Base-by-base conservation (phyloP, 2,888 invertebrate genomes). In the Orthonevra nobilis region DNA sequence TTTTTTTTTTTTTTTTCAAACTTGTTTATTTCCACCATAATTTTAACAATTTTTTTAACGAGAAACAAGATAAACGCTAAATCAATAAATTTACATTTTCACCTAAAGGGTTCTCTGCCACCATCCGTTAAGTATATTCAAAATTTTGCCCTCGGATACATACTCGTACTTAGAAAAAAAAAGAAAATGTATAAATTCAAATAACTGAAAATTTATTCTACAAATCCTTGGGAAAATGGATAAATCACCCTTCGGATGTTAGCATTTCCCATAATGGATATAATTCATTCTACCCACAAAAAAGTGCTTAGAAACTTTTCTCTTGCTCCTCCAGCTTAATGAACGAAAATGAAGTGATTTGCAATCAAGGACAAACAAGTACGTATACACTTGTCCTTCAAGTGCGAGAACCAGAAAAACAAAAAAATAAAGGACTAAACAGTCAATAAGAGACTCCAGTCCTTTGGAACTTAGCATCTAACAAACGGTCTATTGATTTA, bases 291-390 rank as follows among this genome's bases (percentile, higher is more conserved):
- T 52, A 60, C 60, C 52, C 36, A 50, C 52, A 52, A 50, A 44
- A 6, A 20, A 20, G 26, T 15, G 42, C 50, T 40, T 50, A 44
- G 48, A 9, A 44, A 10, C 15, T n/a, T 12, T 30, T n/a, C 28
- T 40, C 56, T 12, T 23, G 17, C 52, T 50, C 20, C 60, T 19
- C 20, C 40, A 56, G 36, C 54, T 56, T 58, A 64, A 70, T 77
- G 75, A 63, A 77, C 42, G 63, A 77, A 69, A 77, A 77, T 77
- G 63, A 70, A 70, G 56, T 58, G 63, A 64, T 64, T 77, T 70
- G 56, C 63, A 56, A 63, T 77, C 30, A 72, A 70, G 48, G 70
- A 77, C 63, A 77, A 58, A 56, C 50, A 63, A 34, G 32, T 54
- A 60, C 36, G 46, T 50, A n/a, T n/a, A n/a, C n/a, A n/a, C n/a